Percentiles rank a stretch among this genome's conserved stretches.
Evolutionary conservation across 2,888 invertebrate species (phyloP).

Genomic region (Epirrita christyi): DNA sequence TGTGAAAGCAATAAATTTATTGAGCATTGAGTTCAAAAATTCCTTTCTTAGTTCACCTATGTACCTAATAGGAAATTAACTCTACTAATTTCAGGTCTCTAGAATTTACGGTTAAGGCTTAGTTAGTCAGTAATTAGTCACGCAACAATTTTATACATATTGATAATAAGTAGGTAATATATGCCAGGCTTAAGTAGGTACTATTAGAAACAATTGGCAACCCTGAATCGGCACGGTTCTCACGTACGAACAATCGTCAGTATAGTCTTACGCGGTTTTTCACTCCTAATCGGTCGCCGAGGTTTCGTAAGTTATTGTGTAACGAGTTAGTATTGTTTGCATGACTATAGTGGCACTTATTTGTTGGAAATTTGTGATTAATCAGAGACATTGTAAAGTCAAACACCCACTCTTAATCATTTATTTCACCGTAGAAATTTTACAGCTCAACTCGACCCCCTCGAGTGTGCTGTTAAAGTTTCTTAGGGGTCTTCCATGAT

Average conservation of each 20-base stretch:
- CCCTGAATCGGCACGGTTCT: conserved; percentile 50
- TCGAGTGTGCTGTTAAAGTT: too few species aligned
- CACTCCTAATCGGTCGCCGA: conserved; percentile 66
- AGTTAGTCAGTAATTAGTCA: too few species aligned
- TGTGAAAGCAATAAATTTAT: too few species aligned
- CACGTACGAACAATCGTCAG: conserved; percentile 65
- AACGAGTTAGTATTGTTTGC: conserved; percentile 41
- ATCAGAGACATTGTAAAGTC: not conserved
- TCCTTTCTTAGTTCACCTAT: too few species aligned
- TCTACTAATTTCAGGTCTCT: too few species aligned
- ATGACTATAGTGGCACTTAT: conserved; percentile 27
- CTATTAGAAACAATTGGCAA: conserved; percentile 13
- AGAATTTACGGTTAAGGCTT: too few species aligned
- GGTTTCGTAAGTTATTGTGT: conserved; percentile 74
- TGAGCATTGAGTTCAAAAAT: too few species aligned
- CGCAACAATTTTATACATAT: too few species aligned
- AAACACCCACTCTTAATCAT: not conserved
- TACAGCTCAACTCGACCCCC: too few species aligned
- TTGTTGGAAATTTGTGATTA: conserved; percentile 15
- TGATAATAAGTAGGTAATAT: not conserved
- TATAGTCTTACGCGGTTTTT: conserved; percentile 60
- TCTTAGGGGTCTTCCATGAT: too few species aligned
- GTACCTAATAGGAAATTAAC: too few species aligned
- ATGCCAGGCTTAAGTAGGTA: not conserved
- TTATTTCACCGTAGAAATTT: too few species aligned